These are phyloP conservation scores for Spilarctia lutea DNA, from an alignment of 2,888 invertebrate species.

Conservation along the genomic window DNA sequence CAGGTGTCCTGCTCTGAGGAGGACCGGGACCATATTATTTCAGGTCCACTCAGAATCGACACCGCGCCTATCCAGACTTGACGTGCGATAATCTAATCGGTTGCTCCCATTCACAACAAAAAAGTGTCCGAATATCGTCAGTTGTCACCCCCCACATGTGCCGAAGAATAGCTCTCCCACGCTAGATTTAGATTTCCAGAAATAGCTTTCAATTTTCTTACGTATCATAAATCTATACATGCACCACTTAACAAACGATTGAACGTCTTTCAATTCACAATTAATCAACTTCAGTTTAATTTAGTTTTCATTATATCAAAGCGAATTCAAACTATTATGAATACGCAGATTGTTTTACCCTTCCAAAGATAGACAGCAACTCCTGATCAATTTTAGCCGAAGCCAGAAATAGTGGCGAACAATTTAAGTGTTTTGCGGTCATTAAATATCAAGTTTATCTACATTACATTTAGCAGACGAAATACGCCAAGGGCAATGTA, in stretches of 20 bases:
- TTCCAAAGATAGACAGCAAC: conserved; percentile 1
- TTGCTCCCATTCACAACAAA: too few species aligned
- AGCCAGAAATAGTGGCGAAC: conserved; percentile 4
- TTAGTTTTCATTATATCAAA: background rate
- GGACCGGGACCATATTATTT: too few species aligned
- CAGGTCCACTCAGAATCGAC: too few species aligned
- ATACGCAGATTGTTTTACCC: conserved; percentile 9
- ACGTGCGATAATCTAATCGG: too few species aligned
- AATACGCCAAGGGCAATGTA: conserved; percentile 67
- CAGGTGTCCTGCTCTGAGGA: too few species aligned
- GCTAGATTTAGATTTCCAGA: too few species aligned
- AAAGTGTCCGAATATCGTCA: too few species aligned
- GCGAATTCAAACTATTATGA: background rate
- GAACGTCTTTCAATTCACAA: background rate
- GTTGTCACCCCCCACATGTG: too few species aligned
- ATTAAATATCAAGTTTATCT: conserved; percentile 58
- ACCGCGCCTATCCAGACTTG: too few species aligned
- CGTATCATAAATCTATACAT: background rate
- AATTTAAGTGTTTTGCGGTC: conserved; percentile 22
- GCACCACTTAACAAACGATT: background rate
- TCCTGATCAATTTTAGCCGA: conserved; percentile 9
- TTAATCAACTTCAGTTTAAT: background rate
- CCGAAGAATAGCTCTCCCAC: too few species aligned
- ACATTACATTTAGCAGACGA: conserved; percentile 50
- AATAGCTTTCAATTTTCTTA: too few species aligned